Evolutionary conservation across 2,888 invertebrate genomes (phyloP).

Genomic region (Megalurothrips usitatus): DNA sequence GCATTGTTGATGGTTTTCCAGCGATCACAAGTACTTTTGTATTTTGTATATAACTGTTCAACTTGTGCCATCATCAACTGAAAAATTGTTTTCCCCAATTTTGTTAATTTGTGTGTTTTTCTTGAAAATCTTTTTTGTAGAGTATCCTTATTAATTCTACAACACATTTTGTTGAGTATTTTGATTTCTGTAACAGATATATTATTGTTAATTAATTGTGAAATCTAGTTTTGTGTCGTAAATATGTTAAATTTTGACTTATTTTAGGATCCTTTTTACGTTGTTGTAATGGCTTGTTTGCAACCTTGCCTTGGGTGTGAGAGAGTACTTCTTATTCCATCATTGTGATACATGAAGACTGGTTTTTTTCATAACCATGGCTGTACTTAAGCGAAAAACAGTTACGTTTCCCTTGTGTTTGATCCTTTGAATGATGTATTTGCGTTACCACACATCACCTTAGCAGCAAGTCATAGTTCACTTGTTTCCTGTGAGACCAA

Average conservation of each 20-base stretch:
- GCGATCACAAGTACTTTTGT: neutral
- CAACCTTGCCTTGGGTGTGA: neutral
- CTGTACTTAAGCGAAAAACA: neutral
- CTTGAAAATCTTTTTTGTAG: neutral
- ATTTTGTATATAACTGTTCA: neutral
- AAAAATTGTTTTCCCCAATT: neutral
- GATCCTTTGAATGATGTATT: neutral
- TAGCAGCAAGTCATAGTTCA: neutral
- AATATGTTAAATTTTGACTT: no score
- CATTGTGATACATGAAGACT: conserved; percentile 6
- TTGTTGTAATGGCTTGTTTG: no score
- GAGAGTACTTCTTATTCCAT: neutral
- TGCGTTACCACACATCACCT: neutral
- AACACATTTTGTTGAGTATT: no score
- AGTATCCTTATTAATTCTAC: no score
- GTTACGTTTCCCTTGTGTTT: neutral
- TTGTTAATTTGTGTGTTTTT: neutral
- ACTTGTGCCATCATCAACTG: neutral
- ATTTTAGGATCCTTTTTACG: no score
- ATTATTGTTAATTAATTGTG: no score
- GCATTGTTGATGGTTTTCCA: no score
- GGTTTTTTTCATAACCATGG: neutral
- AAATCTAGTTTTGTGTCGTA: no score
- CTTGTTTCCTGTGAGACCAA: neutral
- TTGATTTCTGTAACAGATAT: no score